Conservation (phyloP, 2,888 invertebrate genomes). For the Oxystoma pomonae region DNA sequence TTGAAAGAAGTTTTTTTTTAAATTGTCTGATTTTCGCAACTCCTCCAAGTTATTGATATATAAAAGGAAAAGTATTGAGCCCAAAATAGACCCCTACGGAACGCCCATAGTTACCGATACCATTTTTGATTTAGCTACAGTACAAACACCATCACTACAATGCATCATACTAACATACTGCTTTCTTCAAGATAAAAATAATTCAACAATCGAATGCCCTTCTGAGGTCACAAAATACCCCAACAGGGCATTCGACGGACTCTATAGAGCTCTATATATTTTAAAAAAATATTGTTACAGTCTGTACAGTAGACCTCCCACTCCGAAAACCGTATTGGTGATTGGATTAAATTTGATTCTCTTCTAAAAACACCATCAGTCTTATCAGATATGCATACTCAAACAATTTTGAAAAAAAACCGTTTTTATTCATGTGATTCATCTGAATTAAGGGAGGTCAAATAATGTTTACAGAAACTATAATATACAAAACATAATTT, state of each 20-base stretch:
- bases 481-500: no score
- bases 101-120: no score
- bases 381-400: background rate
- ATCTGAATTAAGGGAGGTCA: no score
- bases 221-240: no score
- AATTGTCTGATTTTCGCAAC: background rate
- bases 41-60: conserved; percentile 1
- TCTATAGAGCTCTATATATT: no score
- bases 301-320: no score
- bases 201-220: background rate
- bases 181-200: background rate
- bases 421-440: no score
- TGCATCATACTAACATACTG: background rate
- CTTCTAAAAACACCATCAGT: no score
- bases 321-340: no score
- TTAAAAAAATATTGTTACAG: background rate
- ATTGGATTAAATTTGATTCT: background rate
- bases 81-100: background rate
- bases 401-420: conserved; percentile 1
- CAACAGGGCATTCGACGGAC: no score
- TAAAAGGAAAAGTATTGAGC: background rate
- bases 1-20: background rate
- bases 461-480: no score
- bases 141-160: background rate
- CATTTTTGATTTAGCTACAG: no score